These are phyloP conservation scores for Eriosoma lanigerum DNA, from an alignment of 1,140 invertebrate genomes.

Conservation along the genomic window DNA sequence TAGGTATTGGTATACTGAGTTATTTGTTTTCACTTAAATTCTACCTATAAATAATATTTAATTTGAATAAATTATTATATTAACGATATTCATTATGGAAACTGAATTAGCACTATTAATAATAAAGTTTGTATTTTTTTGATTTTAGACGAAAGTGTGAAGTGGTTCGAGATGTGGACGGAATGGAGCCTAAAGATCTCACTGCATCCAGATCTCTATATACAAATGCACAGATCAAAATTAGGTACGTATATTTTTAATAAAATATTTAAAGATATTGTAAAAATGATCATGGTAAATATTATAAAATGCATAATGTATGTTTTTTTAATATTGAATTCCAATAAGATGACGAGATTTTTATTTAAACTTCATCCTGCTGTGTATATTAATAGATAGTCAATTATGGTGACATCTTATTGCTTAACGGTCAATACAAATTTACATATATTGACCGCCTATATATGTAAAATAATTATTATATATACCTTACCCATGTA, in stretches of 20 bases:
- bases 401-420: not conserved
- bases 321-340: constrained; percentile 2
- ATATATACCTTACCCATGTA: not conserved
- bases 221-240: constrained; percentile 68
- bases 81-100: no score
- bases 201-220: constrained; percentile 62
- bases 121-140: constrained; percentile 51
- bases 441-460: constrained; percentile 1
- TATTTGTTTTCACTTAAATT: no score
- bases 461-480: not conserved
- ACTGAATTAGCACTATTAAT: no score
- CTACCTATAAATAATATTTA: no score
- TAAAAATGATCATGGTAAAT: not conserved
- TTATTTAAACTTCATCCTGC: not conserved
- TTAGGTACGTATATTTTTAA: constrained; percentile 61
- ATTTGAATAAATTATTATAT: no score
- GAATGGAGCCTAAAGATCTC: constrained; percentile 67
- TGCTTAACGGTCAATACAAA: not conserved
- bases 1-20: no score
- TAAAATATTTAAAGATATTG: not conserved
- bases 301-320: not conserved
- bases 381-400: not conserved
- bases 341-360: not conserved
- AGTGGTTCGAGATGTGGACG: constrained; percentile 63
- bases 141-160: constrained; percentile 61